Evolutionary conservation across 2,113 vertebrate genomes (phyloP).

Genomic region (Microtus oregoni): DNA sequence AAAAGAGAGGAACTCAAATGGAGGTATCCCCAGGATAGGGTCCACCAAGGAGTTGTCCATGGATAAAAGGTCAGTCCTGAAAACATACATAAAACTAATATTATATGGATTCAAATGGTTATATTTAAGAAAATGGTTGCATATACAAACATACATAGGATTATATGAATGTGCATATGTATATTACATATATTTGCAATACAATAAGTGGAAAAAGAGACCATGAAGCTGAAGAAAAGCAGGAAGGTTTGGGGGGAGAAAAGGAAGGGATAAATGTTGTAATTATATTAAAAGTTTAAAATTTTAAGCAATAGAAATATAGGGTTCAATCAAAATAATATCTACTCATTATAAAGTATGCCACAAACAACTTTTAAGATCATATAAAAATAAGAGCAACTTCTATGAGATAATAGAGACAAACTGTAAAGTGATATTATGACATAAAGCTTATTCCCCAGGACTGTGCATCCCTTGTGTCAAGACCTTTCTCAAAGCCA

Average conservation of each 20-base stretch:
- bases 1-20: neutral
- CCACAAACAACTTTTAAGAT: neutral
- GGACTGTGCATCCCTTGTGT: neutral
- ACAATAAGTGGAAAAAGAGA: neutral
- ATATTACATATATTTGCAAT: neutral
- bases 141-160: neutral
- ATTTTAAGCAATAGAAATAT: neutral
- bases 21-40: neutral
- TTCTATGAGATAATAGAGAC: neutral
- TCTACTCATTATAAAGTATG: neutral
- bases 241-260: neutral
- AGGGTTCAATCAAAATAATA: neutral
- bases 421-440: neutral
- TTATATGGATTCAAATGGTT: neutral
- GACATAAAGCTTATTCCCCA: neutral
- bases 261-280: neutral
- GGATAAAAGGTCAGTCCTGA: neutral
- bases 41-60: neutral
- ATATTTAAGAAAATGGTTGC: neutral
- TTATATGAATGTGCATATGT: neutral
- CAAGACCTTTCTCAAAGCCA: conserved; percentile 39
- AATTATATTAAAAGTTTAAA: neutral
- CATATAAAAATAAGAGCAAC: neutral
- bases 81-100: neutral
- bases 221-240: neutral